These are phyloP conservation scores for Xyrauchen texanus DNA, from an alignment of 2,113 vertebrate species.

Conservation along the genomic window DNA sequence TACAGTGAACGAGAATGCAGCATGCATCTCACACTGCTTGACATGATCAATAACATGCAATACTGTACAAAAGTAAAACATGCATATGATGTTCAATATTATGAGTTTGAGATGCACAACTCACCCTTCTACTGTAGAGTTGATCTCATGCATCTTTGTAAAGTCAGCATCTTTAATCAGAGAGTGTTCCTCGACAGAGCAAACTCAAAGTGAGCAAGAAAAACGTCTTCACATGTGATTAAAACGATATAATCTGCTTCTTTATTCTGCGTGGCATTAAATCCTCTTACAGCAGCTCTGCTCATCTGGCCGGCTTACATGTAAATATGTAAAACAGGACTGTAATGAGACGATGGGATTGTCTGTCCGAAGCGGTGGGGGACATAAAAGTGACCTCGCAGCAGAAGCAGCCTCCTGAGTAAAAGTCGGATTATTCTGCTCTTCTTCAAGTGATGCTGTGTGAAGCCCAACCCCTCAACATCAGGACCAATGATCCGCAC, in stretches of 20 bases:
- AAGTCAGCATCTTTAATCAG: neutral
- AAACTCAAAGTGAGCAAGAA: constrained; percentile 26
- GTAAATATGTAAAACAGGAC: no score
- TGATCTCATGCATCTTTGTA: constrained; percentile 1
- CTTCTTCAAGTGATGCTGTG: constrained; percentile 16
- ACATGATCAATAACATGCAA: no score
- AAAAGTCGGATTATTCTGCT: neutral
- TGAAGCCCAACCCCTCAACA: constrained; percentile 35
- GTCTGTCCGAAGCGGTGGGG: no score
- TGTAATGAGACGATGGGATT: no score
- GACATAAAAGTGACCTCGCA: no score
- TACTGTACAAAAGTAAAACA: no score
- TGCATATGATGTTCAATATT: no score
- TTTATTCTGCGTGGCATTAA: constrained; percentile 17
- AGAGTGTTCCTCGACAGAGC: constrained; percentile 4
- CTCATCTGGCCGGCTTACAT: constrained; percentile 27
- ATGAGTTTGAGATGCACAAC: neutral
- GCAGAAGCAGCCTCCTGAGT: no score
- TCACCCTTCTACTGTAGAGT: constrained; percentile 19
- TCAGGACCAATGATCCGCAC: constrained; percentile 20
- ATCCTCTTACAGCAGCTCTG: constrained; percentile 25
- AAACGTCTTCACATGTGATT: constrained; percentile 9
- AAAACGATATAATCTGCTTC: constrained; percentile 32
- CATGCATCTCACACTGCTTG: no score
- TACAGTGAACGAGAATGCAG: no score